Percentiles rank a stretch among this genome's conserved stretches.
Conservation (phyloP, 2,888 invertebrate genomes). For the Phengaris arion region DNA sequence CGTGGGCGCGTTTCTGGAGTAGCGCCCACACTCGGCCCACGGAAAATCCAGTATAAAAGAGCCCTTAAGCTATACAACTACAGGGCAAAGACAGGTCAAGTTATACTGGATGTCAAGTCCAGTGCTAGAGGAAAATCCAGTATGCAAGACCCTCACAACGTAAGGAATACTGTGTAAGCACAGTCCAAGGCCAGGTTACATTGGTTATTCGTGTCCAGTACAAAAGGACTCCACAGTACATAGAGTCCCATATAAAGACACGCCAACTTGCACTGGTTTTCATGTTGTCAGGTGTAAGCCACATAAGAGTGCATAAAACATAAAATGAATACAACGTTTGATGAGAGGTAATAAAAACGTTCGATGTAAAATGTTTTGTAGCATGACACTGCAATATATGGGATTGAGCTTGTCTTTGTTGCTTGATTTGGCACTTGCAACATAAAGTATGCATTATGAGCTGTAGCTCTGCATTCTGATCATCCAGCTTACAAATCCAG, state of each 20-base stretch:
- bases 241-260: background rate
- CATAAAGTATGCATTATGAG: too few relatives aligned
- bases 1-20: slow-evolving; percentile 65
- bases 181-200: too few relatives aligned
- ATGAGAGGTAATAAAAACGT: slow-evolving; percentile 49
- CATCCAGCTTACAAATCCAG: too few relatives aligned
- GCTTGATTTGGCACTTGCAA: too few relatives aligned
- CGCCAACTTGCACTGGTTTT: background rate
- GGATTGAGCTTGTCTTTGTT: slow-evolving; percentile 30
- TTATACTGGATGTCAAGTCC: background rate
- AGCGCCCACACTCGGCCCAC: slow-evolving; percentile 64
- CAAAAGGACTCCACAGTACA: background rate
- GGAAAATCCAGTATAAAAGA: background rate
- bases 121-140: too few relatives aligned
- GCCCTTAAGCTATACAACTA: background rate
- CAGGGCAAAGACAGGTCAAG: background rate
- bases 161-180: too few relatives aligned
- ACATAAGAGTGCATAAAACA: background rate
- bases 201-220: background rate
- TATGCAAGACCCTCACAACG: too few relatives aligned
- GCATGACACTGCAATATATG: slow-evolving; percentile 39
- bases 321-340: slow-evolving; percentile 20
- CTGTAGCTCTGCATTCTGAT: too few relatives aligned
- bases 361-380: slow-evolving; percentile 64
- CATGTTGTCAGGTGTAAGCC: background rate